These are phyloP conservation scores for Drosophila parabipectinata DNA, from an alignment of 1,140 invertebrate genomes.

Conservation along the genomic window DNA sequence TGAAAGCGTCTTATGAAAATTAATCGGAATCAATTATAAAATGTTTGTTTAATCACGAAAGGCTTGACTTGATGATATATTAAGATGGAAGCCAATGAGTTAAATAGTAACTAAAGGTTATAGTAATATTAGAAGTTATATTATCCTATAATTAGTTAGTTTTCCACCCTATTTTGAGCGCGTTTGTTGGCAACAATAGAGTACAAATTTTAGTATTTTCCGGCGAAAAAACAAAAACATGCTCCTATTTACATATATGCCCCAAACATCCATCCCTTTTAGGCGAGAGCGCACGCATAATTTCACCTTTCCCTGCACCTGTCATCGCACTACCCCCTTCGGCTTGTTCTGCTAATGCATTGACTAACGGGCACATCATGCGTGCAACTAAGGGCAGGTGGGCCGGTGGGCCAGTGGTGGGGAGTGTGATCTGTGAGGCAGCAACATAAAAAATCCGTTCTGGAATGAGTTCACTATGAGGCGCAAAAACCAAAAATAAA, in stretches of 20 bases:
- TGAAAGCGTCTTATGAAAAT: constrained; percentile 1
- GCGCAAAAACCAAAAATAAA: constrained; percentile 76
- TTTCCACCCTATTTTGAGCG: not conserved
- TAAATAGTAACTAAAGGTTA: too few species aligned
- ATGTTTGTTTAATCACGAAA: not conserved
- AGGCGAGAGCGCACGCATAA: constrained; percentile 15
- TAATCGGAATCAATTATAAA: not conserved
- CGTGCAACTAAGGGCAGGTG: constrained; percentile 18
- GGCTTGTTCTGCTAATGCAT: constrained; percentile 60
- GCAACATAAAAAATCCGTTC: constrained; percentile 17
- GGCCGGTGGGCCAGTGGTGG: not conserved
- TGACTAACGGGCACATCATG: constrained; percentile 70
- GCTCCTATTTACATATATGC: constrained; percentile 34
- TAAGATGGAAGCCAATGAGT: not conserved
- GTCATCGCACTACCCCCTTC: constrained; percentile 1
- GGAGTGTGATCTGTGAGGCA: constrained; percentile 49
- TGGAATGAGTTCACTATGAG: constrained; percentile 42
- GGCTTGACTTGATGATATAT: not conserved
- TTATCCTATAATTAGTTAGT: not conserved
- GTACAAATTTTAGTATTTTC: not conserved
- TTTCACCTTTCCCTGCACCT: not conserved
- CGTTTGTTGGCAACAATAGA: not conserved
- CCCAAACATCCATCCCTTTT: constrained; percentile 46
- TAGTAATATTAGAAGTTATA: too few species aligned
- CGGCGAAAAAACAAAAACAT: constrained; percentile 22